Evolutionary conservation across 2,888 invertebrate genomes (phyloP).

Genomic region (Drosophila yooni): DNA sequence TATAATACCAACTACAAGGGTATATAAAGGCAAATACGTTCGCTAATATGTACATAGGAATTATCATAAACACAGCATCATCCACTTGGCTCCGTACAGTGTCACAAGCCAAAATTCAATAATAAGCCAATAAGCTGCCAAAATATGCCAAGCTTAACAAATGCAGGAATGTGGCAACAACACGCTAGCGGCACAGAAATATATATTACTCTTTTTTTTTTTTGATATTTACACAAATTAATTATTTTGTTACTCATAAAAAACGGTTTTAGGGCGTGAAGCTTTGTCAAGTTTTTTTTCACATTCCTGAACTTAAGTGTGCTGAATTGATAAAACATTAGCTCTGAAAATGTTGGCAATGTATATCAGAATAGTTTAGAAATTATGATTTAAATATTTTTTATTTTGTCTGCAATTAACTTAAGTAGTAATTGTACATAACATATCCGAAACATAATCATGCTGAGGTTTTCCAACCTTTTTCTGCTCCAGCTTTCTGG

Average conservation of each 20-base stretch:
- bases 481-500: neutral
- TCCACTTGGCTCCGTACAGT: slow-evolving; percentile 32
- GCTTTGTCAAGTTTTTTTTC: neutral
- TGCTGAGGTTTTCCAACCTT: neutral
- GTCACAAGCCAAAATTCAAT: slow-evolving; percentile 30
- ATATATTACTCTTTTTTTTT: neutral
- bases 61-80: slow-evolving; percentile 23
- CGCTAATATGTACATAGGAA: slow-evolving; percentile 1
- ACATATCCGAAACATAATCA: neutral
- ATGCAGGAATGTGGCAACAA: neutral
- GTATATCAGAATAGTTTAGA: neutral
- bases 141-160: neutral
- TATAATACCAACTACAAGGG: neutral
- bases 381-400: neutral
- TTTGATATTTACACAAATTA: neutral
- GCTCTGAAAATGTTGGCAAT: neutral
- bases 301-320: neutral
- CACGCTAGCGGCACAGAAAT: neutral
- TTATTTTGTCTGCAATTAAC: neutral
- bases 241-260: neutral
- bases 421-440: neutral
- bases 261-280: neutral
- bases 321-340: neutral
- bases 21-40: neutral
- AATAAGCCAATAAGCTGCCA: neutral